A percentile compares a stretch with the other conserved stretches of the same genome.
Evolutionary conservation across 23 tunicate genomes (phyloP).

Genomic region (Trididemnum nubilum): DNA sequence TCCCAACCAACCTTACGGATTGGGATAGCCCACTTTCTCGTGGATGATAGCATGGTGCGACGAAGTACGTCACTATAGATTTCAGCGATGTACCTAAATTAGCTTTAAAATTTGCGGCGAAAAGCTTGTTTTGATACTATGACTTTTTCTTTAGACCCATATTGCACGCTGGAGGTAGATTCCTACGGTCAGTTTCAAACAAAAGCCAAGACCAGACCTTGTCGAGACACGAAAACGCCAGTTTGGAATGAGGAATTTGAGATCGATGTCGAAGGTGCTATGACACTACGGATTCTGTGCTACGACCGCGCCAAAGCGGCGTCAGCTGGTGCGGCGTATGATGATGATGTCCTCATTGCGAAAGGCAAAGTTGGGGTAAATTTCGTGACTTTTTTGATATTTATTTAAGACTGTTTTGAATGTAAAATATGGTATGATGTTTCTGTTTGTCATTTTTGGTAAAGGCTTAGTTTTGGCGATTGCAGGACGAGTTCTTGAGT

Average conservation of each 20-base stretch:
- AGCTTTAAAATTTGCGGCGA: no score
- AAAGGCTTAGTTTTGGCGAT: no score
- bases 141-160: slow-evolving; percentile 86
- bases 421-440: no score
- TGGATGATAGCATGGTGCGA: no score
- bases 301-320: slow-evolving; percentile 84
- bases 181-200: slow-evolving; percentile 96
- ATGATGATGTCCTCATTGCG: slow-evolving; percentile 85
- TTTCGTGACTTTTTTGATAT: neutral
- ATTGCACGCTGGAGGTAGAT: slow-evolving; percentile 91
- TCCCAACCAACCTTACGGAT: no score
- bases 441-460: neutral
- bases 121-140: no score
- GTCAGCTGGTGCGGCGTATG: slow-evolving; percentile 58
- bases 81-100: no score
- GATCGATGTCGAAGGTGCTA: slow-evolving; percentile 93
- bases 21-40: no score
- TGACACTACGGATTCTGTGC: slow-evolving; percentile 74
- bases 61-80: no score
- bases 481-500: no score
- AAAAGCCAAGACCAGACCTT: slow-evolving; percentile 88
- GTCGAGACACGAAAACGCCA: slow-evolving; percentile 73
- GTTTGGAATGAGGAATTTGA: slow-evolving; percentile 96
- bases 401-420: neutral
- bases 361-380: slow-evolving; percentile 91